Conservation (phyloP, 2,113 vertebrate species). For the Rafetus swinhoei region DNA sequence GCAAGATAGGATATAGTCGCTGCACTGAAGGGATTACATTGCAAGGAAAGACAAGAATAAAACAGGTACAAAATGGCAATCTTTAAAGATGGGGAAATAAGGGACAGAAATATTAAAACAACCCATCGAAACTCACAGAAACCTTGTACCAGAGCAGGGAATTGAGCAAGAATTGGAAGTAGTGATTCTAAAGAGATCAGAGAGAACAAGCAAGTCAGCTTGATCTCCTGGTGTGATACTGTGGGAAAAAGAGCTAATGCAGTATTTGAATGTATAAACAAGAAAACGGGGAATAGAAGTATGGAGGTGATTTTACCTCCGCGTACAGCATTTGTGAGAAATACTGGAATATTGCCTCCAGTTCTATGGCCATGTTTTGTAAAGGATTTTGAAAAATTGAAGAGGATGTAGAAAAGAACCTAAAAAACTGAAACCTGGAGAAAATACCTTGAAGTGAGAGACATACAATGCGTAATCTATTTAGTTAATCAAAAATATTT, state of each 20-base stretch:
- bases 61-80: background rate
- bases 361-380: background rate
- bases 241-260: background rate
- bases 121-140: background rate
- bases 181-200: background rate
- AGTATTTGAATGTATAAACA: background rate
- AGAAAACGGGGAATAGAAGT: background rate
- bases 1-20: background rate
- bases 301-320: rapidly evolving
- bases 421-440: background rate
- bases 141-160: background rate
- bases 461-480: rapidly evolving
- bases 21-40: background rate
- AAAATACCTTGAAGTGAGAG: background rate
- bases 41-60: background rate
- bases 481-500: background rate
- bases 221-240: background rate
- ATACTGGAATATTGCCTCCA: background rate
- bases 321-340: background rate
- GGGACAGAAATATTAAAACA: background rate
- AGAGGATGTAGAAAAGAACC: background rate
- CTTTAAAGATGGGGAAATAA: background rate
- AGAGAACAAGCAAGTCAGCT: background rate
- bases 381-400: background rate
- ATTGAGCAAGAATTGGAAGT: background rate